Base-by-base conservation (phyloP, 2,797 vertebrate species). In the Erethizon dorsatum region DNA sequence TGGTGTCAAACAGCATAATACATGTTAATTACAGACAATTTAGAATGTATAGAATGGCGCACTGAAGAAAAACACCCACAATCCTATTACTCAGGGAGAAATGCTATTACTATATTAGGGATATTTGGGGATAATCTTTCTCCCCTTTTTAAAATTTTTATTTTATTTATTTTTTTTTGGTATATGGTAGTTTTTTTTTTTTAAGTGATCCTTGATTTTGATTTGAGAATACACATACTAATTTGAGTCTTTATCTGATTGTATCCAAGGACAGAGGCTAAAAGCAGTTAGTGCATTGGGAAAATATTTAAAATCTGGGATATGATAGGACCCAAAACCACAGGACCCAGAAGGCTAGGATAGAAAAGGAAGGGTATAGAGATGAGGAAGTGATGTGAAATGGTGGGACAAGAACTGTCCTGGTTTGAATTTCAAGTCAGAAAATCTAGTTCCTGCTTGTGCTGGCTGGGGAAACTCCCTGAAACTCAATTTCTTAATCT, bases 401-500 rank as follows among this genome's bases (percentile, higher is more conserved):
- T 10, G 11, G 20, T 24, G 24, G 0, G 1, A 84, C 14, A 3
- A 28, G 57, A 71, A 56, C 15, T 57, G 31, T 41, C 9, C 28
- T 75, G n/a, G 22, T 17, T 31, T 82, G 14, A 26, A n/a, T 54
- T 37, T 52, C 10, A 2, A 71, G 18, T 94, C 26, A 8, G 50
- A 86, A 78, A 28, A 15, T 75, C 37, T 5, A 20, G 13, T 61
- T 93, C 73, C 59, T 87, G 45, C 79, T 82, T 73, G 73, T 56
- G n/a, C 63, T 22, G 37, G 52, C 52, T 33, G n/a, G 61, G 50
- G 11, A 4, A n/a, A 45, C 24, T 77, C 57, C 13, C 57, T 71
- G 52, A 52, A 73, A 67, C 78, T 93, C 83, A 33, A n/a, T 96
- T 96, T 96, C 80, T 86, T 71, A 47, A 75, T 45, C 80, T 5